Percentiles rank a stretch among this genome's conserved stretches.
Evolutionary conservation across 2,797 vertebrate genomes (phyloP).

Genomic region (Cyprinodon diabolis): DNA sequence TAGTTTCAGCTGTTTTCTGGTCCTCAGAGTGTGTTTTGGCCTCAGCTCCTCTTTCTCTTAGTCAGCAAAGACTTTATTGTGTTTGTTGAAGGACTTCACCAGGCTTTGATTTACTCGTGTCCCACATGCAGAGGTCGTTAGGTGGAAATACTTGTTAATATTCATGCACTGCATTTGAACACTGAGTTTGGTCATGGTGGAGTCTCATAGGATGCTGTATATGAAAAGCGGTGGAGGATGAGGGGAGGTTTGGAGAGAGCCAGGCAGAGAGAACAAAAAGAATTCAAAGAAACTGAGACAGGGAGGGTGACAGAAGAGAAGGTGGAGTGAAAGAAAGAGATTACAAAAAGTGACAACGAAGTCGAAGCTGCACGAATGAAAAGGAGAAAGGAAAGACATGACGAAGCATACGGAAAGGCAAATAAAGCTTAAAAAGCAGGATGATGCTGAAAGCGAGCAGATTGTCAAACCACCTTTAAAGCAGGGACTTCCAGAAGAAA

Average conservation of each 20-base stretch:
- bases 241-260: slow-evolving; percentile 9
- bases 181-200: slow-evolving; percentile 1
- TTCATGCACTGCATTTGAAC: slow-evolving; percentile 39
- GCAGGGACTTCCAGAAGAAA: background rate
- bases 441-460: slow-evolving; percentile 4
- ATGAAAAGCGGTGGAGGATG: slow-evolving; percentile 8
- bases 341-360: slow-evolving; percentile 16
- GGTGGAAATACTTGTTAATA: slow-evolving; percentile 50
- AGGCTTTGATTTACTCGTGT: slow-evolving; percentile 29
- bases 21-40: background rate
- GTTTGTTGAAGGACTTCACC: slow-evolving; percentile 28
- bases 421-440: slow-evolving; percentile 3
- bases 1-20: background rate
- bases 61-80: slow-evolving; percentile 21
- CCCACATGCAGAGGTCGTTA: slow-evolving; percentile 16
- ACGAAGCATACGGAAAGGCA: background rate
- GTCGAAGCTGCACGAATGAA: slow-evolving; percentile 8
- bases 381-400: slow-evolving; percentile 1
- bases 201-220: slow-evolving; percentile 34
- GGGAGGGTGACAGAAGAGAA: slow-evolving; percentile 5
- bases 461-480: slow-evolving; percentile 1
- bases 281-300: slow-evolving; percentile 10
- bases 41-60: slow-evolving; percentile 21
- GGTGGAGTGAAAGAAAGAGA: slow-evolving; percentile 18
- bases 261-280: slow-evolving; percentile 16